Conservation (phyloP, 2,797 vertebrate species). For the Calcarius lapponicus region DNA sequence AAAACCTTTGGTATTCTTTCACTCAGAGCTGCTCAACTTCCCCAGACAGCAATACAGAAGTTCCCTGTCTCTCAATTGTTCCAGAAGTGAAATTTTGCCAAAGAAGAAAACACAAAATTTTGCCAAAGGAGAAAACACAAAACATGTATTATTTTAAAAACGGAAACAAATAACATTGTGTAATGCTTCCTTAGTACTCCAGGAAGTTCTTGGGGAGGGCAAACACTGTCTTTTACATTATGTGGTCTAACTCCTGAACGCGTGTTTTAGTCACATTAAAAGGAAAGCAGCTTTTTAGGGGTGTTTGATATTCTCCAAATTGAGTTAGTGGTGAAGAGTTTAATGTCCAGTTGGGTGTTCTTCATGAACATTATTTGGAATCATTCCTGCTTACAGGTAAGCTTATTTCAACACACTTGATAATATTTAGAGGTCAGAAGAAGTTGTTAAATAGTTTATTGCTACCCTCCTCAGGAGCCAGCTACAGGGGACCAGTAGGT, state of each 20-base stretch:
- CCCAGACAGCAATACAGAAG: background rate
- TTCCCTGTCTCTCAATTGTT: background rate
- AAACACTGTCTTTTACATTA: background rate
- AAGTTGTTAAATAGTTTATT: background rate
- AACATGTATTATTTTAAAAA: background rate
- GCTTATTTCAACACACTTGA: background rate
- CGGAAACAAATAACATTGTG: background rate
- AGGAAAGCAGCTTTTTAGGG: background rate
- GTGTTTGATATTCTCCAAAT: background rate
- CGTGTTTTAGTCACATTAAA: background rate
- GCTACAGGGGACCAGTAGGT: background rate
- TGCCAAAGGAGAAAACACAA: background rate
- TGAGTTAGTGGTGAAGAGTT: background rate
- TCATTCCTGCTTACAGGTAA: background rate
- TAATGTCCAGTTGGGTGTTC: background rate
- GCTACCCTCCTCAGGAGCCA: background rate
- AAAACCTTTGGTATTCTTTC: background rate
- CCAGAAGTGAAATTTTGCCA: background rate
- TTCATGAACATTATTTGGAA: background rate
- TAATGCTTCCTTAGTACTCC: background rate
- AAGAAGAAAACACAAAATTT: background rate
- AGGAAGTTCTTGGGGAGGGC: background rate
- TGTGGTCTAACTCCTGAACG: background rate
- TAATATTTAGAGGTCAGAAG: background rate
- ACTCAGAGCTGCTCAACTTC: background rate